A percentile compares a stretch with the other conserved stretches of the same genome.
These are phyloP conservation scores for Metopia argyrocephala DNA, from an alignment of 2,888 invertebrate genomes.

Conservation along the genomic window DNA sequence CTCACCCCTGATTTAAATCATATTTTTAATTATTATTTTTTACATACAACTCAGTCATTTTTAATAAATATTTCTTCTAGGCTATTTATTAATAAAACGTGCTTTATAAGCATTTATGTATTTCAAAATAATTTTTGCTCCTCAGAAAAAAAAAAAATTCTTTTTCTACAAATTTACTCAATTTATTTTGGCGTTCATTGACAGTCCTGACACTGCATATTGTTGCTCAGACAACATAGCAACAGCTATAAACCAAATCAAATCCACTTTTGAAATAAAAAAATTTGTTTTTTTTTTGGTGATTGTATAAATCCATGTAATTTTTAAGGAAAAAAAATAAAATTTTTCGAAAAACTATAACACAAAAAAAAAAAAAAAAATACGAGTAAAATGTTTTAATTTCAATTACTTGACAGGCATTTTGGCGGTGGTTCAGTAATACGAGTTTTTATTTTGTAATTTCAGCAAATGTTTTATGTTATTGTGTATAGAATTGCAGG, in stretches of 20 bases:
- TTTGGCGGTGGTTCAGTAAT: not conserved
- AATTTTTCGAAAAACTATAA: too few species aligned
- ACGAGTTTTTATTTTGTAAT: slow-evolving; percentile 10
- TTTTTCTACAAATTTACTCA: slow-evolving; percentile 18
- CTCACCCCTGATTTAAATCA: not conserved
- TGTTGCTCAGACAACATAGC: not conserved
- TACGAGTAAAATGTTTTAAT: slow-evolving; percentile 33
- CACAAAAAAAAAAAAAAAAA: too few species aligned
- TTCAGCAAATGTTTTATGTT: slow-evolving; percentile 1
- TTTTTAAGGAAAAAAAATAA: too few species aligned
- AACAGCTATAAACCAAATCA: not conserved
- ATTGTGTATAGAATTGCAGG: not conserved
- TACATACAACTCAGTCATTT: not conserved
- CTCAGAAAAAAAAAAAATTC: slow-evolving; percentile 24
- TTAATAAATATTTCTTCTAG: slow-evolving; percentile 10
- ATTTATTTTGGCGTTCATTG: slow-evolving; percentile 61
- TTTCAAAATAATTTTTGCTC: slow-evolving; percentile 14
- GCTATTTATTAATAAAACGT: slow-evolving; percentile 50
- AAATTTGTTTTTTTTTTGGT: not conserved
- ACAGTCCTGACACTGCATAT: slow-evolving; percentile 35
- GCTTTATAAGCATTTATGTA: slow-evolving; percentile 48
- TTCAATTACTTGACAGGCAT: slow-evolving; percentile 31
- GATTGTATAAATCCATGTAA: slow-evolving; percentile 41
- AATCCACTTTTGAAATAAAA: slow-evolving; percentile 10
- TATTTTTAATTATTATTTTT: not conserved